Base-by-base conservation (phyloP, 2,888 invertebrate genomes). In the Brenthis hecate region DNA sequence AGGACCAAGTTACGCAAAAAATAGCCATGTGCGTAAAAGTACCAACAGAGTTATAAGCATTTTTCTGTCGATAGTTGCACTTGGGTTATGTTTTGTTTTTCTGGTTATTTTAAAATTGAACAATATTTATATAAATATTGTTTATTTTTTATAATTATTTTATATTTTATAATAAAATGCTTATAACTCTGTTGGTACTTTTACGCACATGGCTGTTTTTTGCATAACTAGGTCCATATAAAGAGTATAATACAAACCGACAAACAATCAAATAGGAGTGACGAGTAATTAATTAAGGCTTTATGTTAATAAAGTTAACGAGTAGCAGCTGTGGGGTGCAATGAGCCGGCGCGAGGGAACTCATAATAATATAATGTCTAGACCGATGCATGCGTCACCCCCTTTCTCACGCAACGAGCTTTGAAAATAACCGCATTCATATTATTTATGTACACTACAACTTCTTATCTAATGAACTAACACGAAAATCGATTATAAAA, bases 331-430 rank as follows among this genome's bases (percentile, higher is more conserved):
- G 87, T 80, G 76, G 76, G 73, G 80, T 80, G 88, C 85, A 86
- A 83, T 86, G 85, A 85, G 81, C 82, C 83, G 81, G 73, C 77
- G 75, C 79, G 71, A 70, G 71, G 58, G 69, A 70, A 72, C 75
- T 75, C 74, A 74, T 74, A 74, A 81, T 80, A 81, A 71, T 69
- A 82, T 84, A 84, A 83, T 81, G 88, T 86, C 86, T 86, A 87
- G 87, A 85, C 88, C 78, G 66, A 79, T 78, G 78, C 77, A 82
- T 87, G 88, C 88, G 89, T 87, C 89, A 86, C 88, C 86, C 87
- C 77, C 75, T 82, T 85, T 87, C 89, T 85, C 91, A 89, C 89
- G 89, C 90, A 87, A 89, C 80, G 75, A 76, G 80, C 85, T 86
- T 87, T 86, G 55, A 69, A 71, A 66, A 66, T 69, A 69, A 68